Conservation (phyloP, 2,797 vertebrate species). For the Anguilla megastoma region DNA sequence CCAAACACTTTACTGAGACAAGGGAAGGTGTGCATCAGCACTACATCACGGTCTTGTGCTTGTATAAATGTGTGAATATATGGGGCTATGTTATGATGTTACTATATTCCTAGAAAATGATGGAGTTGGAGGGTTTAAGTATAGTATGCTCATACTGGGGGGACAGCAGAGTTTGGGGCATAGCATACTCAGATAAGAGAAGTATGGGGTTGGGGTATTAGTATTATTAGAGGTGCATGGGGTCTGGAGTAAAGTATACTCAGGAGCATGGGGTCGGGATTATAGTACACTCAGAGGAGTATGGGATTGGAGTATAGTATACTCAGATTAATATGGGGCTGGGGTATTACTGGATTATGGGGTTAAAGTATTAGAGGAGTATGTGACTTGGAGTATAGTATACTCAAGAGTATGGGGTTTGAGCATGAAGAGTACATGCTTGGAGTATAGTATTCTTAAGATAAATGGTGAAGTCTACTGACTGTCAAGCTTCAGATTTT, state of each 20-base stretch:
- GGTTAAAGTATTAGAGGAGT: neutral
- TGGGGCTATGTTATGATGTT: neutral
- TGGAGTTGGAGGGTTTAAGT: neutral
- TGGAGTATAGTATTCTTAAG: neutral
- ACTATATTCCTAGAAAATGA: neutral
- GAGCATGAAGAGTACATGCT: neutral
- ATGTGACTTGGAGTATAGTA: neutral
- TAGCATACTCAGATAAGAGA: neutral
- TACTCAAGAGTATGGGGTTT: neutral
- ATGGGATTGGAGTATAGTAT: neutral
- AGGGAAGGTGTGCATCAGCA: neutral
- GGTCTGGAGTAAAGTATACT: neutral
- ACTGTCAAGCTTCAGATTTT: neutral
- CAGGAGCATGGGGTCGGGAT: neutral
- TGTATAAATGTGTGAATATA: neutral
- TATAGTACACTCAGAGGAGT: neutral
- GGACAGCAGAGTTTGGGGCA: neutral
- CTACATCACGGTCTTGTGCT: neutral
- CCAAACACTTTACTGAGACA: constrained; percentile 6
- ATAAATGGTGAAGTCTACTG: neutral
- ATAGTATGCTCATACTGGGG: neutral
- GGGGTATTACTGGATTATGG: neutral
- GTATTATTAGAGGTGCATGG: neutral
- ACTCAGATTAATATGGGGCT: neutral
- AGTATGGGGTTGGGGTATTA: neutral